phyloP scores from a whole-genome alignment of 1,140 invertebrate genomes.

The Formica selysi region DNA sequence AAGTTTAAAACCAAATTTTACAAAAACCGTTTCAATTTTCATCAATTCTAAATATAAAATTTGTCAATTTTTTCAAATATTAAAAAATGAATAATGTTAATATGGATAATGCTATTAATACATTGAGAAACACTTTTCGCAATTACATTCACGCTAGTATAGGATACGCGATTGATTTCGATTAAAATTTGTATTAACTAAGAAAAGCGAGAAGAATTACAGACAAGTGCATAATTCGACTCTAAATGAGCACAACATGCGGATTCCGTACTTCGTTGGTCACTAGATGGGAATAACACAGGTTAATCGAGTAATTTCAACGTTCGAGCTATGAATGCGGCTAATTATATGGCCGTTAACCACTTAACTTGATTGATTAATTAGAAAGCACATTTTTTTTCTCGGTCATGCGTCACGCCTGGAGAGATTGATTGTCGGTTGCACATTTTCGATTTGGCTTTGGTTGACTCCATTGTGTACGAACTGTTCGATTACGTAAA shows the following conservation, averaged over 20 bases:
- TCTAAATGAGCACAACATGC: conserved; percentile 26
- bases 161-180: background rate
- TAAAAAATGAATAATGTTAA: background rate
- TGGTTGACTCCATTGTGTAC: conserved; percentile 15
- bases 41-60: background rate
- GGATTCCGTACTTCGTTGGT: conserved; percentile 35
- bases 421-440: conserved; percentile 45
- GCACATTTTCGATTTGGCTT: conserved; percentile 31
- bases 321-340: conserved; percentile 58
- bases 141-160: background rate
- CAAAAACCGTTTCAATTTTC: background rate
- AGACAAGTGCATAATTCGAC: conserved; percentile 26
- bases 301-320: conserved; percentile 71
- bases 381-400: conserved; percentile 67
- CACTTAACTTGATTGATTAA: conserved; percentile 72
- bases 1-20: background rate
- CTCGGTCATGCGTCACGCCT: conserved; percentile 7
- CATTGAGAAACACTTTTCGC: background rate
- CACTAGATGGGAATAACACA: conserved; percentile 41
- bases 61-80: background rate
- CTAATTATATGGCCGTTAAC: conserved; percentile 72
- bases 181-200: conserved; percentile 25
- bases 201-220: background rate
- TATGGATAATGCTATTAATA: background rate
- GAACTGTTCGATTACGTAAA: conserved; percentile 22